phyloP scores from a whole-genome alignment of 2,888 invertebrate species.

The Lepidochrysops patricia region DNA sequence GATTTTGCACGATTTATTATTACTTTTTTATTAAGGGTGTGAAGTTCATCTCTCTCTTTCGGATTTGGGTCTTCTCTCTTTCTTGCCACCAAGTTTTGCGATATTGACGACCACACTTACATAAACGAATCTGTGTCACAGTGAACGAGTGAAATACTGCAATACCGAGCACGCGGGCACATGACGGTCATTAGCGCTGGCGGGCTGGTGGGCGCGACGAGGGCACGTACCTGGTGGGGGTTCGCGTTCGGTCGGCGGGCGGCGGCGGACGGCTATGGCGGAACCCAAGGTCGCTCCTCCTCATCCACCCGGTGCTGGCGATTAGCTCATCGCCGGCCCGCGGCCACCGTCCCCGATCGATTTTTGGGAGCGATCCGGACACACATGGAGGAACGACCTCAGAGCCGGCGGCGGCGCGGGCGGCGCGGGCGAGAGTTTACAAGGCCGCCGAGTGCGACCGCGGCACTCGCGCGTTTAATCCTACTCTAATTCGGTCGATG shows the following conservation, averaged over 20 bases:
- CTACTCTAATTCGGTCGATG: slow-evolving; percentile 49
- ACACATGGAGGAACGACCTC: slow-evolving; percentile 40
- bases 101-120: slow-evolving; percentile 40
- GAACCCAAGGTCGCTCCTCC: slow-evolving; percentile 38
- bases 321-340: slow-evolving; percentile 41
- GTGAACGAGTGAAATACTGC: slow-evolving; percentile 30
- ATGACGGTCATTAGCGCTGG: slow-evolving; percentile 6
- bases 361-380: slow-evolving; percentile 33
- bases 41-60: slow-evolving; percentile 28
- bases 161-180: slow-evolving; percentile 27
- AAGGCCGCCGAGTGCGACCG: slow-evolving; percentile 55
- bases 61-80: slow-evolving; percentile 25
- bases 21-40: slow-evolving; percentile 28
- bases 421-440: slow-evolving; percentile 34
- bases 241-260: slow-evolving; percentile 32
- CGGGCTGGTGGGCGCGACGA: too few species aligned
- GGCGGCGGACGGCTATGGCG: slow-evolving; percentile 34
- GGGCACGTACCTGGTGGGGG: slow-evolving; percentile 34
- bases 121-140: slow-evolving; percentile 38
- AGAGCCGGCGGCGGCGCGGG: slow-evolving; percentile 45
- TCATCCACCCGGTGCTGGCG: slow-evolving; percentile 33
- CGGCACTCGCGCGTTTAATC: slow-evolving; percentile 60
- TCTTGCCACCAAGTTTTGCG: slow-evolving; percentile 31
- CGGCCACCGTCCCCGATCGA: slow-evolving; percentile 37
- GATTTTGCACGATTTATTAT: slow-evolving; percentile 23